A percentile compares a stretch with the other conserved stretches of the same genome.
phyloP scores from a whole-genome alignment of 2,797 vertebrate genomes.

The Rhinophrynus dorsalis region DNA sequence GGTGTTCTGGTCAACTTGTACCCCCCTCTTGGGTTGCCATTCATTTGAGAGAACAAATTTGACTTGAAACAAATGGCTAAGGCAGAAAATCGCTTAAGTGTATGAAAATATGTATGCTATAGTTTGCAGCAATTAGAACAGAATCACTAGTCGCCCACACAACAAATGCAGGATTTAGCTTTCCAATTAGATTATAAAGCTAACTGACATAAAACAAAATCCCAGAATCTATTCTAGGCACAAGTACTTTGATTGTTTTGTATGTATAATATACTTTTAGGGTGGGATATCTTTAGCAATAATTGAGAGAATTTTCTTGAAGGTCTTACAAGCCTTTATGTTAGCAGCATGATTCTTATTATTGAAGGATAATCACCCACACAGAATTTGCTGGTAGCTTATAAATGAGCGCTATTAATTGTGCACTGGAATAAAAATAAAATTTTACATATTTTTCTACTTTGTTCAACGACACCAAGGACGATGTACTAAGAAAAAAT shows the following conservation, averaged over 20 bases:
- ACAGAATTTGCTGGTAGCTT: not conserved
- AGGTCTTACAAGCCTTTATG: not conserved
- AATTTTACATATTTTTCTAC: not conserved
- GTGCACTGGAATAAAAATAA: not conserved
- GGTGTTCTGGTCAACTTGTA: no score
- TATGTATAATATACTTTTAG: not conserved
- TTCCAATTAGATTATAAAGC: not conserved
- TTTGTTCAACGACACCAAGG: no score
- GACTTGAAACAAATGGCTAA: no score
- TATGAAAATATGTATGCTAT: no score
- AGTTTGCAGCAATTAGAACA: not conserved
- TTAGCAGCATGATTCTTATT: not conserved
- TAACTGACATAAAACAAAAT: not conserved
- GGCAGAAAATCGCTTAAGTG: no score
- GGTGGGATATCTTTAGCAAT: not conserved
- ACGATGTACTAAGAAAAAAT: no score
- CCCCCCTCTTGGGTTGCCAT: no score
- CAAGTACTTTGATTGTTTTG: not conserved
- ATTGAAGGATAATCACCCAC: not conserved
- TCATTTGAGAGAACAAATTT: no score
- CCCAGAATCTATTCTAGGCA: not conserved
- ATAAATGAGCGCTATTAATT: not conserved
- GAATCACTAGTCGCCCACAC: not conserved
- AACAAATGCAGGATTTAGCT: not conserved
- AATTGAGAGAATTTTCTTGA: conserved; percentile 1